Percentiles rank a stretch among this genome's conserved stretches.
Conservation (phyloP, 2,797 vertebrate genomes). For the Dryobates pubescens region DNA sequence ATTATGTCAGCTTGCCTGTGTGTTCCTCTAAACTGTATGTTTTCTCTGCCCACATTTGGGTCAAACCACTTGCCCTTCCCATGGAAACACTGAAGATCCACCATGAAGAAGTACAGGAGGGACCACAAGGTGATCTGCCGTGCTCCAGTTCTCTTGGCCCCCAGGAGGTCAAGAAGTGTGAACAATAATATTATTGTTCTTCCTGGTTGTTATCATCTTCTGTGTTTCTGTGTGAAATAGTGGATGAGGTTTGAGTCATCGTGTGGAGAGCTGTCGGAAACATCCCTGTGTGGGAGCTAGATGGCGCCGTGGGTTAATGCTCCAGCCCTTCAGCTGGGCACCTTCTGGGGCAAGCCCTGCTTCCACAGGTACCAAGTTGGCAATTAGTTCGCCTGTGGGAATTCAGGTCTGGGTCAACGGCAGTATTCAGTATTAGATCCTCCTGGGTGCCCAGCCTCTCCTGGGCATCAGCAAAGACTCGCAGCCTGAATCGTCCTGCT, state of each 20-base stretch:
- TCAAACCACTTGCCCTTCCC: not conserved
- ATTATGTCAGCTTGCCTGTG: not conserved
- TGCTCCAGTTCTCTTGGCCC: not conserved
- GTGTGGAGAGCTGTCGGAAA: not conserved
- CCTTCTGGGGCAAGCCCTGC: not conserved
- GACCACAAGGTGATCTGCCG: not conserved
- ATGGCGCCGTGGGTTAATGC: slow-evolving; percentile 51
- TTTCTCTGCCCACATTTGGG: not conserved
- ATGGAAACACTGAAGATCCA: not conserved
- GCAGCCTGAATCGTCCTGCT: accelerated
- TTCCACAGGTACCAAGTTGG: not conserved
- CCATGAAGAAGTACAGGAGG: not conserved
- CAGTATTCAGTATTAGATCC: not conserved
- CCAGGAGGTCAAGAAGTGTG: not conserved
- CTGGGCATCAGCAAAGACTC: not conserved
- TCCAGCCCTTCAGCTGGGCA: not conserved
- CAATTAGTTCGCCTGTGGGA: not conserved
- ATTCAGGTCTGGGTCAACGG: accelerated
- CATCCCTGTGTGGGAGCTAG: slow-evolving; percentile 31
- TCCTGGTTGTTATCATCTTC: not conserved
- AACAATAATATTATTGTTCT: not conserved
- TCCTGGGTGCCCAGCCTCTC: not conserved
- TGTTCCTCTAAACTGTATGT: not conserved
- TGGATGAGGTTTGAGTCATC: not conserved
- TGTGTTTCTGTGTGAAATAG: not conserved